Evolutionary conservation across 2,888 invertebrate species (phyloP).

Genomic region (Acanthoscelides obtectus): DNA sequence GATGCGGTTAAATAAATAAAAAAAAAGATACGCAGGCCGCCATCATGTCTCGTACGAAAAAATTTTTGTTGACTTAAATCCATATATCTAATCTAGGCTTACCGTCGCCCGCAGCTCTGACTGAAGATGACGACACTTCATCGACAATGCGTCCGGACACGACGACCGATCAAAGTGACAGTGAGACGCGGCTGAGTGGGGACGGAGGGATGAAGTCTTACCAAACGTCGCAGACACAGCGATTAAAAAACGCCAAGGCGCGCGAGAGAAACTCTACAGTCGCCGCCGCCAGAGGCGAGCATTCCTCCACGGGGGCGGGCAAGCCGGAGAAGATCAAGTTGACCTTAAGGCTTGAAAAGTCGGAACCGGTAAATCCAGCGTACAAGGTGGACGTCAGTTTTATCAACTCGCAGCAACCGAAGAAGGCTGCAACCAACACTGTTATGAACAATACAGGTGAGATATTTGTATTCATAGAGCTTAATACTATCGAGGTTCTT

Average conservation of each 20-base stretch:
- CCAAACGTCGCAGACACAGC: conserved; percentile 12
- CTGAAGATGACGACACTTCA: conserved; percentile 56
- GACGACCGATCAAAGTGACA: conserved; percentile 43
- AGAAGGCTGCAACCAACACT: conserved; percentile 34
- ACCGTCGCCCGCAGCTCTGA: conserved; percentile 37
- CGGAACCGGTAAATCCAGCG: conserved; percentile 71
- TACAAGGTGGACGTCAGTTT: conserved; percentile 66
- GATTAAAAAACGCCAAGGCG: conserved; percentile 29
- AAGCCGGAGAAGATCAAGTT: conserved; percentile 74
- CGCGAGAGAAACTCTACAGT: conserved; percentile 21
- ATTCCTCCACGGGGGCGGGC: conserved; percentile 34
- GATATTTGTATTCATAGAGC: neutral
- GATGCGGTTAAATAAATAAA: too few species aligned
- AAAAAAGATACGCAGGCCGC: too few species aligned
- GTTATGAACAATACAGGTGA: neutral
- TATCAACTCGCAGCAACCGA: conserved; percentile 55
- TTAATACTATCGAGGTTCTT: too few species aligned
- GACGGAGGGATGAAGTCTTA: conserved; percentile 34
- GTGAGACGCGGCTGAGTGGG: conserved; percentile 40
- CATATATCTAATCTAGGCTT: conserved; percentile 9
- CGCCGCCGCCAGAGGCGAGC: too few species aligned
- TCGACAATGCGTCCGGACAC: conserved; percentile 50
- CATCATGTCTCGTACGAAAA: too few species aligned
- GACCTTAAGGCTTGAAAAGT: conserved; percentile 76
- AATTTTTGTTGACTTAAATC: too few species aligned